phyloP scores from a whole-genome alignment of 2,888 invertebrate genomes.

The Litoditis marina region DNA sequence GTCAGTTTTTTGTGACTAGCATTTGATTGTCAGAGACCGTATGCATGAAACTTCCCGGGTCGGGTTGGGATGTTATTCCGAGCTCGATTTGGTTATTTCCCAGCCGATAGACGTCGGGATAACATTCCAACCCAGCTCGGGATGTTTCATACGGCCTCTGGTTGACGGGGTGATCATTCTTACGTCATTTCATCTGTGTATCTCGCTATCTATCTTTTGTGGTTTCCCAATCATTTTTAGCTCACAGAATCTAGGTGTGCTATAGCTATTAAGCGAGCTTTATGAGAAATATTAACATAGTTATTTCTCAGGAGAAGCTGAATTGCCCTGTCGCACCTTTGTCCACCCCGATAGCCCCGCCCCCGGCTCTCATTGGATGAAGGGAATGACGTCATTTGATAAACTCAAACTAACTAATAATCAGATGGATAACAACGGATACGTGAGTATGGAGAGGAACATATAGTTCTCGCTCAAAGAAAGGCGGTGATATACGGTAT shows the following conservation, averaged over 20 bases:
- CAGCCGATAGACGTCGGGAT: too few relatives aligned
- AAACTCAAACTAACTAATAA: conserved; percentile 97
- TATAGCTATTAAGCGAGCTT: neutral
- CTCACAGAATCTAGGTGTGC: neutral
- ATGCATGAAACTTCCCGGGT: too few relatives aligned
- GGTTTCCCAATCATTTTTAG: neutral
- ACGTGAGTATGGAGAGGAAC: conserved; percentile 73
- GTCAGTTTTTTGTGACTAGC: too few relatives aligned
- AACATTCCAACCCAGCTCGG: too few relatives aligned
- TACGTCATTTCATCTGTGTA: too few relatives aligned
- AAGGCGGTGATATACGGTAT: too few relatives aligned
- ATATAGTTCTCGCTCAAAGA: too few relatives aligned
- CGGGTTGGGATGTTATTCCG: too few relatives aligned
- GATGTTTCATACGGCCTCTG: neutral
- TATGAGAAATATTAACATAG: neutral
- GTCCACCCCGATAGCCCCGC: conserved; percentile 93
- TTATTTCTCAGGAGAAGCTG: conserved; percentile 74
- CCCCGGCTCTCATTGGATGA: conserved; percentile 86
- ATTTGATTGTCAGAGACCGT: too few relatives aligned
- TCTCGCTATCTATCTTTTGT: neutral
- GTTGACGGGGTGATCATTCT: too few relatives aligned
- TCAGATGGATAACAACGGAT: conserved; percentile 92
- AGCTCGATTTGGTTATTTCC: too few relatives aligned
- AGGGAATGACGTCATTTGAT: conserved; percentile 88
- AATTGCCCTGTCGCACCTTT: conserved; percentile 73